Percentiles rank a stretch among this genome's conserved stretches.
Conservation (phyloP, 2,113 vertebrate genomes). For the Datnioides undecimradiatus region DNA sequence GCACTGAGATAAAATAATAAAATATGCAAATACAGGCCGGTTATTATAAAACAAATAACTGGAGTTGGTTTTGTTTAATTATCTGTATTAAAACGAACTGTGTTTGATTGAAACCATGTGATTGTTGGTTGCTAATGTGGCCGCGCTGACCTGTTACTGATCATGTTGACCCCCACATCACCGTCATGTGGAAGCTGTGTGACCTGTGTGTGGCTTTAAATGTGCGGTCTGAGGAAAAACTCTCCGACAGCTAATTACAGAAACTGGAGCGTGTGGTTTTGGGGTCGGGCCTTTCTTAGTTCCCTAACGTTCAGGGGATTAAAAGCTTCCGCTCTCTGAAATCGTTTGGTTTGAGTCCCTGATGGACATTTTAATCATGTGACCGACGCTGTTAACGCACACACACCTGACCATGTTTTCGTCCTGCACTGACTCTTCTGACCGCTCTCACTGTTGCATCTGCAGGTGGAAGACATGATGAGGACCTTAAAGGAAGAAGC, state of each 20-base stretch:
- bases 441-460: too few relatives aligned
- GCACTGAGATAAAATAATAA: too few relatives aligned
- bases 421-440: too few relatives aligned
- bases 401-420: too few relatives aligned
- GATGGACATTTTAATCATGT: not conserved
- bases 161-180: not conserved
- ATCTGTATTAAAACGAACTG: too few relatives aligned
- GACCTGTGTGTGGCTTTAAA: not conserved
- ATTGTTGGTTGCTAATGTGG: too few relatives aligned
- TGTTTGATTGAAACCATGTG: too few relatives aligned
- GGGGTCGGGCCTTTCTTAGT: slow-evolving; percentile 2
- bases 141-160: too few relatives aligned
- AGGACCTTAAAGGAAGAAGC: not conserved
- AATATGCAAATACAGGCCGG: too few relatives aligned
- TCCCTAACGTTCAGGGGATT: slow-evolving; percentile 6
- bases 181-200: not conserved
- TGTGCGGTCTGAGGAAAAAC: not conserved
- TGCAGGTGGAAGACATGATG: slow-evolving; percentile 1
- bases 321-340: not conserved
- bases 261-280: slow-evolving; percentile 7
- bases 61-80: too few relatives aligned
- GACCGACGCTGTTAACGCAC: too few relatives aligned
- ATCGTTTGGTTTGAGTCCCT: not conserved
- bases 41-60: too few relatives aligned
- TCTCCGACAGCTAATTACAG: slow-evolving; percentile 19